Percentiles rank a stretch among this genome's conserved stretches.
Evolutionary conservation across 2,113 vertebrate genomes (phyloP).

Genomic region (Phalacrocorax aristotelis): DNA sequence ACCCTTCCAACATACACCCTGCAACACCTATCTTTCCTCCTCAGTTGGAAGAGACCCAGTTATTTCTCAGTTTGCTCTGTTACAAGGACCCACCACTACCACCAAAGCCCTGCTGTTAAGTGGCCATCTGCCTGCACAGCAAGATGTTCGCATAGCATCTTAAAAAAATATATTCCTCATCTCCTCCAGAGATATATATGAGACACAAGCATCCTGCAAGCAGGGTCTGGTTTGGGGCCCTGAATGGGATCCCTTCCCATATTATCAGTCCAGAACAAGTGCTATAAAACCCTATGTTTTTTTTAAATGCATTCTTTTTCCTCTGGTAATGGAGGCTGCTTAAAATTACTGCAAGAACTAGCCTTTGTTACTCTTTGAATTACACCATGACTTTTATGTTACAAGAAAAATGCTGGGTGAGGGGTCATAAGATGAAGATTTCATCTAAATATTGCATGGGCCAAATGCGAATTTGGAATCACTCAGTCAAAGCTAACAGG

Average conservation of each 20-base stretch:
- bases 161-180: background rate
- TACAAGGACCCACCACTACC: background rate
- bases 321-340: background rate
- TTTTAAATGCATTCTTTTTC: background rate
- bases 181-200: background rate
- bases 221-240: background rate
- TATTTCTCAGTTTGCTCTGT: background rate
- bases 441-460: background rate
- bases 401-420: background rate
- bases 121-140: background rate
- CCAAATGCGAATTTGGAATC: background rate
- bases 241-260: background rate
- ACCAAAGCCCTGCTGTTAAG: constrained; percentile 3
- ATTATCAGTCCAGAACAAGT: background rate
- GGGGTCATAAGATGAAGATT: background rate
- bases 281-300: background rate
- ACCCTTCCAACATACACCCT: background rate
- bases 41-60: background rate
- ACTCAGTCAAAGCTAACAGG: background rate
- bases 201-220: background rate
- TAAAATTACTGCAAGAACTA: background rate
- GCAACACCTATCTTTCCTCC: background rate
- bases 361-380: background rate
- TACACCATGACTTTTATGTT: background rate
- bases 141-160: background rate